Base-by-base conservation (phyloP, 2,888 invertebrate genomes). In the Sphinx pinastri region DNA sequence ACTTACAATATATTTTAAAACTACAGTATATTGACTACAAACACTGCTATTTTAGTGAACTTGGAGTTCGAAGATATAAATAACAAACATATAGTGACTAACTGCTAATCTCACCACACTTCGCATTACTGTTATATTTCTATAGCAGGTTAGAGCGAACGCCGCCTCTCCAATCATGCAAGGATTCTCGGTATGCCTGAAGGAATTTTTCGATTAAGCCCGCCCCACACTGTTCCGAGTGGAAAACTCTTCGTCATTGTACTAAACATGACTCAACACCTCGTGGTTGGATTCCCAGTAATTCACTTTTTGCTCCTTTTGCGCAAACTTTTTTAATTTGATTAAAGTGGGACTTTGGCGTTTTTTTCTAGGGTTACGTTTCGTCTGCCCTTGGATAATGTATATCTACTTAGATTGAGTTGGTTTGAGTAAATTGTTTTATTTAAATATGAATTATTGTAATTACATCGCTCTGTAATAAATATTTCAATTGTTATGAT, bases 131-230 rank as follows among this genome's bases (percentile, higher is more conserved):
- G 4, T 13, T 19, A 19, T 16, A 63, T 49, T 63, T 49, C 16
- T 60, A 47, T 47, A 49, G 16, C 19, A 19, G 19, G 63, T 63
- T 19, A 8, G 47, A 16, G 19, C 74, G 72, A 71, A 72, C 71
- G 71, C 73, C 71, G 71, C 72, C 76, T 77, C 74, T 77, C 81
- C 83, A 83, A 84, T 84, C 87, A 85, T 86, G 83, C 84, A 84
- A 84, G 82, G 76, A 84, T 82, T 77, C 76, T 71, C 70, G 77
- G 80, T 77, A 83, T 79, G 79, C 70, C 73, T 80, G 72, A 71
- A 81, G 81, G 86, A 86, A 87, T 88, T 86, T 87, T 85, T 87
- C 84, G 81, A 87, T 87, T 87, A 87, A 86, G 83, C 82, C 72
- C 74, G 70, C 73, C 74, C 77, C 77, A 73, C 76, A 71, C 76